Percentiles rank a stretch among this genome's conserved stretches.
Conservation (phyloP, 1,140 invertebrate species). For the Araneus ventricosus region DNA sequence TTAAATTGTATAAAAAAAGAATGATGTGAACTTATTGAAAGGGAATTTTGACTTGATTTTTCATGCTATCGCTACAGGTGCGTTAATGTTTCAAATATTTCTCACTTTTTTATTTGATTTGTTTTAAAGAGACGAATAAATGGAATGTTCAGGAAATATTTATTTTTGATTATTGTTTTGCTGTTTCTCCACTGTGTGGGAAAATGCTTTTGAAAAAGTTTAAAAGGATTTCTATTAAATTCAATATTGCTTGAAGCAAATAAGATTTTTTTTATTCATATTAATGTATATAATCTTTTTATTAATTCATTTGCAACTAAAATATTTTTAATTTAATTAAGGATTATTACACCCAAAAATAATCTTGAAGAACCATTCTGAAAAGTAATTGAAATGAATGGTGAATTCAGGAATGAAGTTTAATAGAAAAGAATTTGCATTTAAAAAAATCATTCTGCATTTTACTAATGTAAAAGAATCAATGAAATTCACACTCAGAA, state of each 20-base stretch:
- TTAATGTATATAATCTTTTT: no score
- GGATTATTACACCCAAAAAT: no score
- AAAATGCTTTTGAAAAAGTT: not conserved
- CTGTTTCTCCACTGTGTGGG: not conserved
- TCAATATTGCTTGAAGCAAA: not conserved
- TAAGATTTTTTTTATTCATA: no score
- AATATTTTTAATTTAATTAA: no score
- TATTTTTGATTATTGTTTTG: not conserved
- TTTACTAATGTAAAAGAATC: no score
- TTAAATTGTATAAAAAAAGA: conserved; percentile 1
- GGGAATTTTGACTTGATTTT: conserved; percentile 57
- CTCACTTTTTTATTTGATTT: not conserved
- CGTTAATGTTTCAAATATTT: conserved; percentile 66
- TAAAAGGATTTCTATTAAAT: not conserved
- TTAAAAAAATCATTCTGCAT: no score
- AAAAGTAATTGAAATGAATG: no score
- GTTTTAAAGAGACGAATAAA: not conserved
- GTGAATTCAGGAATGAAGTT: no score
- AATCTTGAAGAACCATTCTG: no score
- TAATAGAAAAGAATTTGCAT: no score
- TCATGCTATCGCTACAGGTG: conserved; percentile 56
- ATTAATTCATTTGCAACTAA: no score
- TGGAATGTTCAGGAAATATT: not conserved
- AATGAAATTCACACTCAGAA: no score
- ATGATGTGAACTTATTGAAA: conserved; percentile 47